These are phyloP conservation scores for Leucophenga maculata DNA, from an alignment of 2,888 invertebrate species.

Conservation along the genomic window DNA sequence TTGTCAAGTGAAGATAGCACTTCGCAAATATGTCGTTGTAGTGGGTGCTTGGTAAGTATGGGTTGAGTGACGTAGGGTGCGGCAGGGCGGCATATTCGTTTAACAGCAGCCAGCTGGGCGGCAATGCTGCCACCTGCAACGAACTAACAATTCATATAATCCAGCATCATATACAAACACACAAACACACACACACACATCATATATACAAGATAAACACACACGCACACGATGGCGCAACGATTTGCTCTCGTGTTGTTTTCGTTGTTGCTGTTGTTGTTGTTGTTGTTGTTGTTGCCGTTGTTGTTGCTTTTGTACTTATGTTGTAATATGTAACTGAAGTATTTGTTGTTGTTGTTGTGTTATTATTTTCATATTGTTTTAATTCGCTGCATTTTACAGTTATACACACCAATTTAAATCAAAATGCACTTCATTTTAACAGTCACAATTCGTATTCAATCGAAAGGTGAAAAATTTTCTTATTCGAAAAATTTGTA, in stretches of 20 bases:
- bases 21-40: neutral
- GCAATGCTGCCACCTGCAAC: neutral
- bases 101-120: conserved; percentile 20
- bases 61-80: neutral
- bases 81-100: neutral
- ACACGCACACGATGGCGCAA: conserved; percentile 4
- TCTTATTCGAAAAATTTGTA: too few relatives aligned
- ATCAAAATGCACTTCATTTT: conserved; percentile 5
- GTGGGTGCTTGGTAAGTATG: conserved; percentile 7
- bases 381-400: conserved; percentile 54
- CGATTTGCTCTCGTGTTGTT: neutral
- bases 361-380: conserved; percentile 21
- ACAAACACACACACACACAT: neutral
- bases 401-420: conserved; percentile 64
- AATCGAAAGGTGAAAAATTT: too few relatives aligned
- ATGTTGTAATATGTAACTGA: neutral
- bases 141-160: conserved; percentile 2
- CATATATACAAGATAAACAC: neutral
- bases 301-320: conserved; percentile 5
- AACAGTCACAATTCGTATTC: neutral
- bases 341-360: conserved; percentile 2
- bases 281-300: neutral
- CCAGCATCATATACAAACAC: neutral
- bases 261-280: neutral
- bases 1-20: conserved; percentile 12